Evolutionary conservation across 2,113 vertebrate species (phyloP).

Genomic region (Chaetodon auriga): DNA sequence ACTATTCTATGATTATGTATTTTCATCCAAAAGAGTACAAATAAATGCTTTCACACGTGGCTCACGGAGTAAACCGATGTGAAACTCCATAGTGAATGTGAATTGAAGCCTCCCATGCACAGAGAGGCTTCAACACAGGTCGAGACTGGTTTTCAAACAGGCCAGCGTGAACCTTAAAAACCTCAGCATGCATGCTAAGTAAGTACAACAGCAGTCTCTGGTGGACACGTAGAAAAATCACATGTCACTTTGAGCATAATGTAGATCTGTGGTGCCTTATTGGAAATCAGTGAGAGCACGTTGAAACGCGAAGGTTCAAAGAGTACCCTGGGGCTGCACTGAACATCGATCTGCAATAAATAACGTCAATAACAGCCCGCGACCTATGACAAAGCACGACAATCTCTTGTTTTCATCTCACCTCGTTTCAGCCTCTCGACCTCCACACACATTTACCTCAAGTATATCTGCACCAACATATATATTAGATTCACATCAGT

Average conservation of each 20-base stretch:
- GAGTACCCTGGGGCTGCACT: conserved; percentile 25
- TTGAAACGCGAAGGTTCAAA: not conserved
- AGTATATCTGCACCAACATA: conserved; percentile 66
- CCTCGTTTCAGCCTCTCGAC: conserved; percentile 27
- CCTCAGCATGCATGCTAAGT: conserved; percentile 71
- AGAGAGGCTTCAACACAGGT: conserved; percentile 83
- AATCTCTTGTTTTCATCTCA: conserved; percentile 35
- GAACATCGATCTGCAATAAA: conserved; percentile 46
- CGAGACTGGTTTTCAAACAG: conserved; percentile 79
- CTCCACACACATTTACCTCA: conserved; percentile 47
- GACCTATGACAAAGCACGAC: conserved; percentile 35
- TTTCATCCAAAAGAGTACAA: conserved; percentile 77
- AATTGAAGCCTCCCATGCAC: conserved; percentile 85
- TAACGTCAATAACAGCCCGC: conserved; percentile 35
- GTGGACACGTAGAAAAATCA: conserved; percentile 48
- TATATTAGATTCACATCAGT: conserved; percentile 61
- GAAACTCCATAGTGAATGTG: conserved; percentile 70
- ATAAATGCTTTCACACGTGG: conserved; percentile 64
- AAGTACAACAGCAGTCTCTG: conserved; percentile 58
- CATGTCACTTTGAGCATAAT: not conserved
- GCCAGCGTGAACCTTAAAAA: conserved; percentile 65
- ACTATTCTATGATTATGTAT: conserved; percentile 72
- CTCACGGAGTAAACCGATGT: conserved; percentile 59
- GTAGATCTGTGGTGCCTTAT: conserved; percentile 17
- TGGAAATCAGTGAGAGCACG: conserved; percentile 24